phyloP scores from a whole-genome alignment of 2,113 vertebrate species.

The Clarias macrocephalus region DNA sequence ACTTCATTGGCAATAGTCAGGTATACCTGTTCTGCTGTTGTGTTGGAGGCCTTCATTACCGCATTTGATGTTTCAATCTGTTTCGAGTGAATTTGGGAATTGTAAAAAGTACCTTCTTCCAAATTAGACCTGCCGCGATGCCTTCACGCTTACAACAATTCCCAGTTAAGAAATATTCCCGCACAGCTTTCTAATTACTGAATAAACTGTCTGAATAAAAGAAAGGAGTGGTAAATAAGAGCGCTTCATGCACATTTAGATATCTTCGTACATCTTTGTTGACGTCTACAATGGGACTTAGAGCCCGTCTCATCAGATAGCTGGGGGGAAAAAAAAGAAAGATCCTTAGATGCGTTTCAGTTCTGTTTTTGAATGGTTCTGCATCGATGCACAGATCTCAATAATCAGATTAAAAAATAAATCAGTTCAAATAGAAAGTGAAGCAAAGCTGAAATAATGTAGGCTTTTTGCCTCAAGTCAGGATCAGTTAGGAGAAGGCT shows the following conservation, averaged over 20 bases:
- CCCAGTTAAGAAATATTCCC: not conserved
- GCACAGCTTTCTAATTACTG: conserved; percentile 13
- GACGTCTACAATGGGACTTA: not conserved
- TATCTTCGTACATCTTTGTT: not conserved
- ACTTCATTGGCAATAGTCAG: conserved; percentile 36
- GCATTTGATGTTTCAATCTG: conserved; percentile 52
- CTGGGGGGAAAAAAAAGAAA: not conserved
- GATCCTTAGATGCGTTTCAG: not conserved
- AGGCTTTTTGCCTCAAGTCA: not conserved
- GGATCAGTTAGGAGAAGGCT: not conserved
- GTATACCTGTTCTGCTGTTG: conserved; percentile 39
- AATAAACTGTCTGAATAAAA: not conserved
- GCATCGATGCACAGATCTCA: not conserved
- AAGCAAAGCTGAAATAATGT: not conserved
- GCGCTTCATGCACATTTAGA: not conserved
- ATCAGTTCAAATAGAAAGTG: not conserved
- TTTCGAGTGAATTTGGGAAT: conserved; percentile 28
- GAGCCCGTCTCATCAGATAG: not conserved
- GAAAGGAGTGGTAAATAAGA: conserved; percentile 23
- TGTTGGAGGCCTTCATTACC: conserved; percentile 42
- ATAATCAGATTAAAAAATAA: not conserved
- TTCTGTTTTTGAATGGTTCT: not conserved
- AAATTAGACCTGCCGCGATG: not conserved
- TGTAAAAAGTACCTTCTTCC: conserved; percentile 19
- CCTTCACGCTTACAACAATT: not conserved